Conservation (phyloP, 2,113 vertebrate genomes). For the Poecile atricapillus region DNA sequence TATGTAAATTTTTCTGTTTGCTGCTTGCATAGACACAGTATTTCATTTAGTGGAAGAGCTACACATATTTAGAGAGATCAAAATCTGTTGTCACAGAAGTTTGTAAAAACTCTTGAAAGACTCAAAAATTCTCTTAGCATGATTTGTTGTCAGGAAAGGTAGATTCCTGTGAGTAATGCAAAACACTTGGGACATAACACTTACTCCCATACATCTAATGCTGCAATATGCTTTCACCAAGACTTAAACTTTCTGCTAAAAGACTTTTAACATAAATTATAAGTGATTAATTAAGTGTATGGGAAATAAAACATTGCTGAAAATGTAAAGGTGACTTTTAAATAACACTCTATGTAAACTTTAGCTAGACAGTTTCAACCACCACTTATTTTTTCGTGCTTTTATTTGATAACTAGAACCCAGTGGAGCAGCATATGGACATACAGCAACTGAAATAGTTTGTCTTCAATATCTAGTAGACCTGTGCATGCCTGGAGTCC, state of each 20-base stretch:
- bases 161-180: neutral
- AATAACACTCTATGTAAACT: slow-evolving; percentile 57
- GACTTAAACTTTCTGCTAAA: slow-evolving; percentile 61
- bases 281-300: slow-evolving; percentile 41
- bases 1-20: neutral
- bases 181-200: neutral
- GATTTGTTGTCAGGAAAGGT: neutral
- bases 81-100: neutral
- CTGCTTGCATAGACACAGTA: neutral
- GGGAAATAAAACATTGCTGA: neutral
- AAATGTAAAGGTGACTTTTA: slow-evolving; percentile 33
- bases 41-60: neutral
- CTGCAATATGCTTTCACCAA: neutral
- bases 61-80: neutral
- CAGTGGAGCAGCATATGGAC: slow-evolving; percentile 60
- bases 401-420: slow-evolving; percentile 73
- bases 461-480: slow-evolving; percentile 81
- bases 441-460: slow-evolving; percentile 86
- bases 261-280: slow-evolving; percentile 70
- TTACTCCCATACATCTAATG: neutral
- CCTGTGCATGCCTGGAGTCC: slow-evolving; percentile 74
- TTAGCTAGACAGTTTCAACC: slow-evolving; percentile 62
- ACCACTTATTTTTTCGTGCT: slow-evolving; percentile 60
- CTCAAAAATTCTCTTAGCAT: neutral
- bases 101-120: neutral